These are phyloP conservation scores for Melanotaenia boesemani DNA, from an alignment of 2,797 vertebrate species.

Conservation along the genomic window DNA sequence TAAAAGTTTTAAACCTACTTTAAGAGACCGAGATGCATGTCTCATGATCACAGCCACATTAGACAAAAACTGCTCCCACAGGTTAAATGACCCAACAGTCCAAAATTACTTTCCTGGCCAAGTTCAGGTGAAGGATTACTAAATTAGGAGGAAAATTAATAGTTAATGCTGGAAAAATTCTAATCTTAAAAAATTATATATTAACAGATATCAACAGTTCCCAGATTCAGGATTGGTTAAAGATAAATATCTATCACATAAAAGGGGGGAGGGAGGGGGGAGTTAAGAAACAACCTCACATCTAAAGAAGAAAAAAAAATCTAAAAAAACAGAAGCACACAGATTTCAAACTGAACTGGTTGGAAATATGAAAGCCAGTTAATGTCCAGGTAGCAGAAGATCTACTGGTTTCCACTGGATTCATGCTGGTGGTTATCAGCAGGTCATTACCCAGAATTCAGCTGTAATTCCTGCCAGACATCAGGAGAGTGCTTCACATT, in stretches of 20 bases:
- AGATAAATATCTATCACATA: slow-evolving; percentile 30
- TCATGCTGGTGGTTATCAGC: slow-evolving; percentile 2
- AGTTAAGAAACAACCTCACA: slow-evolving; percentile 1
- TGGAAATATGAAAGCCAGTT: slow-evolving; percentile 8
- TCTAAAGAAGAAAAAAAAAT: slow-evolving; percentile 21
- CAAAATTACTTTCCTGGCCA: not conserved
- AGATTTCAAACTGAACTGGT: not conserved
- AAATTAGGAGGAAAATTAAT: slow-evolving; percentile 53
- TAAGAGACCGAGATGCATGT: not conserved
- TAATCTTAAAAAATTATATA: slow-evolving; percentile 39
- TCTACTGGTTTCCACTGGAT: slow-evolving; percentile 13
- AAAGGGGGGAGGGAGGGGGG: slow-evolving; percentile 5
- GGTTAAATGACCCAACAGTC: slow-evolving; percentile 1
- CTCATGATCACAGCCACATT: slow-evolving; percentile 13
- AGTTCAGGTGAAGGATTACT: slow-evolving; percentile 15
- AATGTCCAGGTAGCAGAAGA: not conserved
- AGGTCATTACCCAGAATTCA: not conserved
- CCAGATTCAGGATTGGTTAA: slow-evolving; percentile 12
- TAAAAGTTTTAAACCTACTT: not conserved
- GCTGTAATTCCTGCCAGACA: slow-evolving; percentile 21
- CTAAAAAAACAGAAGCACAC: slow-evolving; percentile 15
- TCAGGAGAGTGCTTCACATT: slow-evolving; percentile 17
- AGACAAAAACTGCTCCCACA: slow-evolving; percentile 10
- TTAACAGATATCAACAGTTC: slow-evolving; percentile 25
- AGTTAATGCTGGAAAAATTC: slow-evolving; percentile 48